Conservation (phyloP, 2,113 vertebrate species). For the Desmodus rotundus region DNA sequence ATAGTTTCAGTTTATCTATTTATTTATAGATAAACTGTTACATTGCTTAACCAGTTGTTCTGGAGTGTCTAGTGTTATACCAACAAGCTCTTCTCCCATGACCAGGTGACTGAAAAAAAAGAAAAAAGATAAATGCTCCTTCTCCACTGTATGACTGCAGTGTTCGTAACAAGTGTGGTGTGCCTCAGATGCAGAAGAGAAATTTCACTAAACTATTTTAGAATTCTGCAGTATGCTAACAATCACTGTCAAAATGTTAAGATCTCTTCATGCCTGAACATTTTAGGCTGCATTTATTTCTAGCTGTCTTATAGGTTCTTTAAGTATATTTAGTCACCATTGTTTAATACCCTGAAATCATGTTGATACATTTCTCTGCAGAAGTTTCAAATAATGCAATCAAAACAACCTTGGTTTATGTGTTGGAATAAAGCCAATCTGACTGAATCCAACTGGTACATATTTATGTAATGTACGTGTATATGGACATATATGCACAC, state of each 20-base stretch:
- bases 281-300: neutral
- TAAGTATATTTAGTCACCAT: neutral
- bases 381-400: neutral
- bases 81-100: neutral
- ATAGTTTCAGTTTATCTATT: neutral
- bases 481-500: rapidly evolving
- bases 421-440: neutral
- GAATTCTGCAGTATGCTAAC: neutral
- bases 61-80: neutral
- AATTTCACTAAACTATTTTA: neutral
- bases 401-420: neutral
- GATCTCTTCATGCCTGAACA: neutral
- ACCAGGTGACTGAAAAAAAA: neutral
- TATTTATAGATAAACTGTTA: neutral
- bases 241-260: neutral
- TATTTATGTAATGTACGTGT: rapidly evolving
- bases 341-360: neutral
- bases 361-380: neutral
- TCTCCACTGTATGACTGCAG: neutral
- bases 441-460: neutral
- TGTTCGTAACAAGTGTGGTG: neutral
- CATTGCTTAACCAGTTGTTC: neutral
- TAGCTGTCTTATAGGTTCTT: neutral
- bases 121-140: neutral
- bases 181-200: neutral